Evolutionary conservation across 2,888 invertebrate species (phyloP).

Genomic region (Lepidochrysops patricia): DNA sequence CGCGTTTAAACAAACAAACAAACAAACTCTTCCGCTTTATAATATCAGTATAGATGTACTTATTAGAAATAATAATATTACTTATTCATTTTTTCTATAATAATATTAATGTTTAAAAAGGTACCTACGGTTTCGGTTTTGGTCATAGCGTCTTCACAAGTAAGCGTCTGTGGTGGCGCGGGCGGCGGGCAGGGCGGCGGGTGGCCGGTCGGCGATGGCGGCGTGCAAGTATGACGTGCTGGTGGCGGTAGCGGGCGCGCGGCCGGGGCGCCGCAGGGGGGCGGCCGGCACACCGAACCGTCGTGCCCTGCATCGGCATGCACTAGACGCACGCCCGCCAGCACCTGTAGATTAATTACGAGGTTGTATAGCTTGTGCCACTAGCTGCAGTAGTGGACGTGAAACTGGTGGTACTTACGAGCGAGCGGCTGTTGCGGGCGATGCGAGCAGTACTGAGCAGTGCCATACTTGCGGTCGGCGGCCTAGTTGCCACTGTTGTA

Average conservation of each 20-base stretch:
- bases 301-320: neutral
- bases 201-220: slow-evolving; percentile 21
- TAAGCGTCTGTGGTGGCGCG: slow-evolving; percentile 16
- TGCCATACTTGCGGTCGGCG: neutral
- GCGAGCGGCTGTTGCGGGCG: neutral
- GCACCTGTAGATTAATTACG: neutral
- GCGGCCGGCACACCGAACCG: slow-evolving; percentile 20
- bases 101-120: no score
- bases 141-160: slow-evolving; percentile 22
- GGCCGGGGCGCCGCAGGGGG: slow-evolving; percentile 9
- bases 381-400: neutral
- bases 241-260: slow-evolving; percentile 19
- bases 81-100: neutral
- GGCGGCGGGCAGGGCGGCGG: slow-evolving; percentile 31
- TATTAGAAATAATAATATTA: neutral
- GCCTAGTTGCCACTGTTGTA: neutral
- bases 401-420: neutral
- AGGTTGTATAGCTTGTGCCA: neutral
- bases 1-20: neutral
- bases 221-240: slow-evolving; percentile 35
- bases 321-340: neutral
- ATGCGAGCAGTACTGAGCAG: neutral
- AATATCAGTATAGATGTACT: no score
- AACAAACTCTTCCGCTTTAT: no score
- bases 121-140: no score